Evolutionary conservation across 2,888 invertebrate species (phyloP), one percentile per base, ranked within the genome.

Genomic region (Tinea semifulvella): DNA sequence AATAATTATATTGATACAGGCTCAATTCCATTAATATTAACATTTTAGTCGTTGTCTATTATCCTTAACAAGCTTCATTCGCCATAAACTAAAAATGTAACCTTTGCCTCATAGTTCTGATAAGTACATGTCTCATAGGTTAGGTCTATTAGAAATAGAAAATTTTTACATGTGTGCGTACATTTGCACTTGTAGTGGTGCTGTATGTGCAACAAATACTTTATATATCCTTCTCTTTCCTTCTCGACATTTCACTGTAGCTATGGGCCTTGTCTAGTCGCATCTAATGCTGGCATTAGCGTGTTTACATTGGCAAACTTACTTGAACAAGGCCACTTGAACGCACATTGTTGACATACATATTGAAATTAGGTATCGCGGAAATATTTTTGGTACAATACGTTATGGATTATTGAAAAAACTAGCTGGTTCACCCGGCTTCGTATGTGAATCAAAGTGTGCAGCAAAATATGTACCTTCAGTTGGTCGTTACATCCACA

Each of bases 181-280:
- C 60, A 64, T n/a, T 63, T 75, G 73, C 75, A 75, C 68, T 73
- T 62, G 70, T 73, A 56, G 65, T 73, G 36, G 63, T 68, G 60
- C 61, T 71, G 65, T 74, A 71, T 76, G 72, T 77, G 79, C 75
- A 76, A 75, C 74, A 77, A 76, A 74, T 75, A 75, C 72, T 68
- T 67, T 68, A 58, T 77, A 62, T 69, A 65, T 65, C 79, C 71
- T 63, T 79, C 80, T 79, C 79, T 77, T 76, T 80, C 77, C 66
- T 65, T 68, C 80, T 73, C 77, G 70, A 76, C 80, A 79, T 79
- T 80, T 79, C 76, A 77, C 76, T 76, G 79, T 80, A 80, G 76
- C 71, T 75, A 64, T 71, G 76, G n/a, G 80, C 79, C 80, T 80
- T 77, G 80, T 80, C 80, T 80, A 79, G 77, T 80, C 76, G 75